Conservation (phyloP, 2,888 invertebrate species). For the Siphlonurus alternatus region DNA sequence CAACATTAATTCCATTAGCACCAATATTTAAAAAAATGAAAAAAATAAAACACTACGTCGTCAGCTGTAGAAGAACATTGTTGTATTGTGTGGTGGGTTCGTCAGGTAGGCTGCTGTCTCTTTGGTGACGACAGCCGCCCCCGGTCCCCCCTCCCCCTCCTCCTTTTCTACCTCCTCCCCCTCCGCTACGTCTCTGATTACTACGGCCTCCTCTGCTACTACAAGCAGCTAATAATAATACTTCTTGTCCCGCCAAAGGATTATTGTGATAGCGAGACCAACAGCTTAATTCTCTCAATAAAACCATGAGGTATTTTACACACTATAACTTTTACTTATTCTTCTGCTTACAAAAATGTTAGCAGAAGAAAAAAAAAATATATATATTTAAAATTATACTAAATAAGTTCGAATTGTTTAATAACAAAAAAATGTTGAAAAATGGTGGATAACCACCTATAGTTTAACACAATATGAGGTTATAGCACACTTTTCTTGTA, state of each 20-base stretch:
- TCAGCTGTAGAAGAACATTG: background rate
- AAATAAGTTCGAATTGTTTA: background rate
- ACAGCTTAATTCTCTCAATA: background rate
- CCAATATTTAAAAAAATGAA: background rate
- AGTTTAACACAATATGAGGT: background rate
- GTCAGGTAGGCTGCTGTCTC: background rate
- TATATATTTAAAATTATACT: background rate
- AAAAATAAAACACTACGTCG: background rate
- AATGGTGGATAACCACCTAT: background rate
- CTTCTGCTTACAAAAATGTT: background rate
- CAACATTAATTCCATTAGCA: background rate
- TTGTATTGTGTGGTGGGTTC: background rate
- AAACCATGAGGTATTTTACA: background rate
- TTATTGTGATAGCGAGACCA: constrained; percentile 1
- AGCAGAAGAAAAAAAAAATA: background rate
- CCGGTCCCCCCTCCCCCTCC: background rate
- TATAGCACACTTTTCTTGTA: background rate
- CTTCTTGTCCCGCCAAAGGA: background rate
- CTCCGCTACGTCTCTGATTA: background rate
- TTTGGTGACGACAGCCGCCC: background rate
- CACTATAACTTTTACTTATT: background rate
- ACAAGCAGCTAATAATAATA: background rate
- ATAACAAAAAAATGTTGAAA: too few relatives aligned
- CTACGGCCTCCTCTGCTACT: background rate
- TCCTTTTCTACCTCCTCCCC: background rate